Conservation (phyloP, 2,888 invertebrate genomes). For the Drosophila glabriapex region DNA sequence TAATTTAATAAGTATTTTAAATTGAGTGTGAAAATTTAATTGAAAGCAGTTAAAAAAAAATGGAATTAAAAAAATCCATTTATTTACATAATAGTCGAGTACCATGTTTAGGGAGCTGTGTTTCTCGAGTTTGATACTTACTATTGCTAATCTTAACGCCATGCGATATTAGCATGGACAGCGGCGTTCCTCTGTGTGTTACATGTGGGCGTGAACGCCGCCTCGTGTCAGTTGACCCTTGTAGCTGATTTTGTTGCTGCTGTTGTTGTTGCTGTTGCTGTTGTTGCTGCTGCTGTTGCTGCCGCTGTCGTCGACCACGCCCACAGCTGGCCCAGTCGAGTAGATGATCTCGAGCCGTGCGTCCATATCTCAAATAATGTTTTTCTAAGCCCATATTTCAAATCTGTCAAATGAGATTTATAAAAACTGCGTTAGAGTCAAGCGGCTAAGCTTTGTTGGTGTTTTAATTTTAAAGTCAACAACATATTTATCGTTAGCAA, state of each 20-base stretch:
- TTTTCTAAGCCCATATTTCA: slow-evolving; percentile 90
- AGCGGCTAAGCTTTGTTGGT: slow-evolving; percentile 33
- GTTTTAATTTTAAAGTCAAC: slow-evolving; percentile 18
- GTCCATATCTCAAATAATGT: slow-evolving; percentile 91
- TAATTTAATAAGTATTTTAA: slow-evolving; percentile 32
- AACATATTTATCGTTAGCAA: slow-evolving; percentile 53
- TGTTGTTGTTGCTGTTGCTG: slow-evolving; percentile 40
- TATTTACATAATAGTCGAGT: background rate
- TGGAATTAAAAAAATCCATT: background rate
- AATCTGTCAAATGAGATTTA: slow-evolving; percentile 65
- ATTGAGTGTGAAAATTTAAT: slow-evolving; percentile 17
- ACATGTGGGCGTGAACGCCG: slow-evolving; percentile 69
- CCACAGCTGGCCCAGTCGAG: slow-evolving; percentile 87
- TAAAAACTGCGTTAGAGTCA: slow-evolving; percentile 19
- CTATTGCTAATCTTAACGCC: slow-evolving; percentile 91
- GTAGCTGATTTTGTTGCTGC: slow-evolving; percentile 51
- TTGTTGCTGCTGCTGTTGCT: slow-evolving; percentile 41
- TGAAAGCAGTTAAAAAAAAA: background rate
- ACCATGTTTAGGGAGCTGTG: background rate
- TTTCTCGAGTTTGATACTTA: slow-evolving; percentile 86
- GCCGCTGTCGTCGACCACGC: slow-evolving; percentile 58
- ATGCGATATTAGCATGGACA: slow-evolving; percentile 93
- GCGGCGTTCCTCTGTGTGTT: slow-evolving; percentile 87
- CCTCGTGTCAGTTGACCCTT: slow-evolving; percentile 54
- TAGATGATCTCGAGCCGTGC: slow-evolving; percentile 90